Base-by-base conservation (phyloP, 92 coral and sea anemone species). In the Heteractis magnifica region DNA sequence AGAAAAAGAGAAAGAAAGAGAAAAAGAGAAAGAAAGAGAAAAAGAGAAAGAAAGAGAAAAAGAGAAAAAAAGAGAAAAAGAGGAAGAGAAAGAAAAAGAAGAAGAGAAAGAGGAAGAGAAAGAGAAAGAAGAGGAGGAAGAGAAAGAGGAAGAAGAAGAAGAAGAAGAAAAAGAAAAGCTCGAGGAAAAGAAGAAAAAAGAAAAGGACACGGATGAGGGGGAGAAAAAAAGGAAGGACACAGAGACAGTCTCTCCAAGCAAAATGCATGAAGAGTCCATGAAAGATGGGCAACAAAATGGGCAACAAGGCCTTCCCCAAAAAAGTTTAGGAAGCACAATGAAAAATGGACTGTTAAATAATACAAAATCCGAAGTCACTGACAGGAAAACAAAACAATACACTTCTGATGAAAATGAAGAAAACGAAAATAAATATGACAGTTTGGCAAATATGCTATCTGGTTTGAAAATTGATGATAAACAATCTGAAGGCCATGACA, bases 341-440 rank as follows among this genome's bases (percentile, higher is more conserved):
- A 4, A 12, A 12, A 53, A 53, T 8, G 49, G 15, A 41, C 15
- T 21, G 26, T 14, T n/a, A 5, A 34, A 50, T 13, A 41, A 50
- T 5, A 13, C 41, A 7, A 6, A 73, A n/a, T 3, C n/a, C 77
- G 4, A 8, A 8, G 9, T 12, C 84, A 2, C 44, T 34, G 44
- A 34, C 44, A 2, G 44, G 3, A 34, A 34, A 34, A 1, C 44
- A 34, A 34, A 34, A 34, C 44, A 34, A 34, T 2, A 34, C 3
- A 34, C 72, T 80, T 60, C 75, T 59, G 8, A 0, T 80, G 76
- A 80, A 49, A 49, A 50, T 56, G n/a, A 58, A n/a, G 65, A 20
- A 49, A n/a, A 68, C 15, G 85, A 70, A 48, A 11, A 18, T 26
- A 15, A 52, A 10, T 34, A 49, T 21, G 49, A 49, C 20, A 59